Conservation (phyloP, 1,140 invertebrate genomes). For the Hyposmocoma kahamanoa region DNA sequence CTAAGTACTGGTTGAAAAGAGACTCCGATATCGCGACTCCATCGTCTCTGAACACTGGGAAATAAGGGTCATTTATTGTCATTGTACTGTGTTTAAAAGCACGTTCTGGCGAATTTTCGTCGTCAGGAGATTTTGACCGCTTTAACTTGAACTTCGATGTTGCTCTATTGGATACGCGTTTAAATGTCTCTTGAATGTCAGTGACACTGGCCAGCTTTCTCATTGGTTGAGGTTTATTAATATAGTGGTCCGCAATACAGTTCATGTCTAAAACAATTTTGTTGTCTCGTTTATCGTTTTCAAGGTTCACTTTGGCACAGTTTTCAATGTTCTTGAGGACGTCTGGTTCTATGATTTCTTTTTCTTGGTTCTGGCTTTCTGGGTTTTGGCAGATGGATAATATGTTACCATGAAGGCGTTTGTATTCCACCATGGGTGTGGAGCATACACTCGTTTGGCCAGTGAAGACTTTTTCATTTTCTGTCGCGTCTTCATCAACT, state of each 20-base stretch:
- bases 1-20: constrained; percentile 81
- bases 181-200: constrained; percentile 74
- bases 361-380: constrained; percentile 52
- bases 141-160: constrained; percentile 64
- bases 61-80: constrained; percentile 85
- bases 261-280: constrained; percentile 54
- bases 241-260: constrained; percentile 63
- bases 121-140: constrained; percentile 55
- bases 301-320: constrained; percentile 32
- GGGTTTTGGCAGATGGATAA: constrained; percentile 80
- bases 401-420: constrained; percentile 80
- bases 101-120: constrained; percentile 56
- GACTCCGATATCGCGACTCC: constrained; percentile 82
- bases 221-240: constrained; percentile 60
- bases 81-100: constrained; percentile 68
- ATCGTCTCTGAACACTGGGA: constrained; percentile 83
- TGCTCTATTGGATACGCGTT: constrained; percentile 68
- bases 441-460: constrained; percentile 82
- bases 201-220: constrained; percentile 67
- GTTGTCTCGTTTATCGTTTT: constrained; percentile 54
- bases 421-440: constrained; percentile 83
- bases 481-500: constrained; percentile 67
- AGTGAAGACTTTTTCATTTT: constrained; percentile 71
- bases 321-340: constrained; percentile 56
- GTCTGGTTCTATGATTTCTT: constrained; percentile 50